Evolutionary conservation across 2,888 invertebrate genomes (phyloP).

Genomic region (Gastrophysa polygoni): DNA sequence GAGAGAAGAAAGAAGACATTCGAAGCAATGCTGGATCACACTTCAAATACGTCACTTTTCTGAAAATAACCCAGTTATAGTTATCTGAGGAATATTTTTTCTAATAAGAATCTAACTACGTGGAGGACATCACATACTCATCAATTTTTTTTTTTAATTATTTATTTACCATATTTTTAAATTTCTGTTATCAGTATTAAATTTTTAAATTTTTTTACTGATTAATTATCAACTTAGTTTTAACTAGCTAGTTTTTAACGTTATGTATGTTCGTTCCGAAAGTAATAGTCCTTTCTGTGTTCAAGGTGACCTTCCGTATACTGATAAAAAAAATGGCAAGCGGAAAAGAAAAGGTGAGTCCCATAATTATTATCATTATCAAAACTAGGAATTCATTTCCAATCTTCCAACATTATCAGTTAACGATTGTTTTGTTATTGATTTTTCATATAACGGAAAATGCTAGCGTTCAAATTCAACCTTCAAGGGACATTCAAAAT

Average conservation of each 20-base stretch:
- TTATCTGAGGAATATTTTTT: background rate
- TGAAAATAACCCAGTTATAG: background rate
- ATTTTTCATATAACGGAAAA: too few relatives aligned
- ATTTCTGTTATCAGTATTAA: constrained; percentile 2
- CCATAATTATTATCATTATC: background rate
- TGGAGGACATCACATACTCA: constrained; percentile 23
- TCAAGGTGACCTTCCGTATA: constrained; percentile 25
- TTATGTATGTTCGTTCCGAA: too few relatives aligned
- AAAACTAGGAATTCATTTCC: too few relatives aligned
- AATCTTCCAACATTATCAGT: too few relatives aligned
- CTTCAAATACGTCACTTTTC: constrained; percentile 11
- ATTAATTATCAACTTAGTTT: background rate
- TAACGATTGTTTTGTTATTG: too few relatives aligned
- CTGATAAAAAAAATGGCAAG: constrained; percentile 24
- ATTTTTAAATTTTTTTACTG: constrained; percentile 7
- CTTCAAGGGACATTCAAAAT: too few relatives aligned
- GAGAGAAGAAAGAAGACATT: constrained; percentile 9
- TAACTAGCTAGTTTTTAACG: too few relatives aligned
- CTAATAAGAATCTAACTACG: constrained; percentile 21
- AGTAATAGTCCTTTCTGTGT: constrained; percentile 22
- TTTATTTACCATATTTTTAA: background rate
- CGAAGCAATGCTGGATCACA: background rate
- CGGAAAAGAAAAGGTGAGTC: constrained; percentile 19
- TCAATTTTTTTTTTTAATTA: background rate
- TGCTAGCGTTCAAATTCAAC: too few relatives aligned